Evolutionary conservation across 2,113 vertebrate species (phyloP), one percentile per base, ranked within the genome.

Genomic region (Corvus hawaiiensis): DNA sequence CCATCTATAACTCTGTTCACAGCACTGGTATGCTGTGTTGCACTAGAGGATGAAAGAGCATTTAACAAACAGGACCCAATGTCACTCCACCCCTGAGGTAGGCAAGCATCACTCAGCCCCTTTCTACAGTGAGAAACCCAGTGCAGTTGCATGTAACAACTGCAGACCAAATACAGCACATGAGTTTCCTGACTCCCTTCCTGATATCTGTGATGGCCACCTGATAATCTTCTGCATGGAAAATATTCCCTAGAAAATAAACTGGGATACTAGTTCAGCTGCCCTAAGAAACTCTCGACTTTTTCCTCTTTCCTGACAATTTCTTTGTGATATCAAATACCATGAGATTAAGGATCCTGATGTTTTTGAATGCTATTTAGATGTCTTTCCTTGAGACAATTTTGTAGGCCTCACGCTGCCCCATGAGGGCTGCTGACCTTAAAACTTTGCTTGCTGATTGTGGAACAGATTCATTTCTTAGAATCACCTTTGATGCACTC

Each of bases 1-100:
- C 63, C 48, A 46, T 35, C 30, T 73, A 20, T 35, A 91, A 51
- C 35, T 35, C 55, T 7, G 0, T 32, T 74, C 56, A 59, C 10
- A 74, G n/a, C 66, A 72, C 16, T 22, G 23, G 33, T 27, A 44
- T 0, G 0, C n/a, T 46, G 49, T 16, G 17, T 46, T 54, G 35
- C 27, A 16, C 24, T 43, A 69, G 46, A 44, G 20, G 13, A 32
- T 13, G 63, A 58, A 27, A 79, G 13, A 85, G 12, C 6, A 10
- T 73, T 83, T 74, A 59, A 63, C 19, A 55, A 58, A n/a, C 41
- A 68, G 63, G 52, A 74, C 9, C 23, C 24, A n/a, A 26, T 28
- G 43, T 48, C 59, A 16, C 30, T 58, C 54, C 41, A 8, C 15
- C 11, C 17, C 7, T 3, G 8, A 56, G 48, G 28, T 0, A 71